Evolutionary conservation across 2,113 vertebrate species (phyloP).

Genomic region (Platanista minor): DNA sequence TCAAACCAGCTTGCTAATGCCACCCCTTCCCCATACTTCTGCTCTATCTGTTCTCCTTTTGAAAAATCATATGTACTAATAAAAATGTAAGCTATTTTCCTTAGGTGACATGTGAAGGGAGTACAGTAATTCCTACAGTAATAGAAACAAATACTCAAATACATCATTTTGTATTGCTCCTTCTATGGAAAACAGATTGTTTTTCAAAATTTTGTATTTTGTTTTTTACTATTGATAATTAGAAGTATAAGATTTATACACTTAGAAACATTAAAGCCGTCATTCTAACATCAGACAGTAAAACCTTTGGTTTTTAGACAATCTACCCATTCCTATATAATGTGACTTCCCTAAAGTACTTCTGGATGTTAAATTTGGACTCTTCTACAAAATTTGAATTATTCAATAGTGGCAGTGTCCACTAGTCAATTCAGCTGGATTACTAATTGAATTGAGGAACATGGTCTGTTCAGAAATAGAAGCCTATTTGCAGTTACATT

Average conservation of each 20-base stretch:
- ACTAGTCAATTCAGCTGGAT: not conserved
- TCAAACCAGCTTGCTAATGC: not conserved
- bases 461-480: not conserved
- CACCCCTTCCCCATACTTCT: not conserved
- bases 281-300: not conserved
- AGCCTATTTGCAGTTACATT: not conserved
- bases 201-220: not conserved
- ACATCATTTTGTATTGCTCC: not conserved
- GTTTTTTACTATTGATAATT: not conserved
- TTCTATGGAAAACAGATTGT: not conserved
- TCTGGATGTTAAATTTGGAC: not conserved
- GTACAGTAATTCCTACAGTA: not conserved
- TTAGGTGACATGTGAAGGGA: not conserved
- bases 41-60: not conserved
- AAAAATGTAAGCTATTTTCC: not conserved
- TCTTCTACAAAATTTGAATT: not conserved
- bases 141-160: not conserved
- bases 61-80: not conserved
- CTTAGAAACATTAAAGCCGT: not conserved
- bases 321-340: not conserved
- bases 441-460: not conserved
- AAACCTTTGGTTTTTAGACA: not conserved
- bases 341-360: not conserved
- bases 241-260: not conserved
- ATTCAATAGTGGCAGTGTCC: not conserved